Conservation (phyloP, 2,888 invertebrate species). For the Adelognathus sp. region DNA sequence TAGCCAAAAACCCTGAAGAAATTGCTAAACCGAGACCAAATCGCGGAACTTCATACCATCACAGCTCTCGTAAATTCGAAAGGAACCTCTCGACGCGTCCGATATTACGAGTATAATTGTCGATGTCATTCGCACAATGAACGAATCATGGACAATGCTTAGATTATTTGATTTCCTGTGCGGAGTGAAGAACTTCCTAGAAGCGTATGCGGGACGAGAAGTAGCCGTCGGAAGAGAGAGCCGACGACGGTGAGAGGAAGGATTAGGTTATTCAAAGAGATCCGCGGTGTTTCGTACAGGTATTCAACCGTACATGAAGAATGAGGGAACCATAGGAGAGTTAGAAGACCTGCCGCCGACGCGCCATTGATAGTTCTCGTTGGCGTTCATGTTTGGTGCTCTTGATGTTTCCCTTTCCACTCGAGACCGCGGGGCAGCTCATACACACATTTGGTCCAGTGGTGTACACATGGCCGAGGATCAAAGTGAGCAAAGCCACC, state of each 20-base stretch:
- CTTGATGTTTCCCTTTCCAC: constrained; percentile 59
- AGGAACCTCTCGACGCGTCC: neutral
- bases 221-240: constrained; percentile 6
- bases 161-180: constrained; percentile 59
- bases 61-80: constrained; percentile 26
- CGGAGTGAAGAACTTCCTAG: constrained; percentile 49
- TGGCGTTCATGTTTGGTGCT: constrained; percentile 49
- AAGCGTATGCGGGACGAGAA: constrained; percentile 26
- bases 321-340: neutral
- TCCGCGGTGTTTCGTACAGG: constrained; percentile 31
- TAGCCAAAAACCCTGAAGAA: no score
- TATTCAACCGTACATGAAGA: constrained; percentile 28
- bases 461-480: constrained; percentile 21
- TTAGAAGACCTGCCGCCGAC: constrained; percentile 27
- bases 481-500: constrained; percentile 64
- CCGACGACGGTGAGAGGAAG: constrained; percentile 20
- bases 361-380: constrained; percentile 41
- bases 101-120: constrained; percentile 48
- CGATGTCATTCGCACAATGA: constrained; percentile 47
- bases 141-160: constrained; percentile 33
- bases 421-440: constrained; percentile 28
- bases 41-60: no score
- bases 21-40: no score
- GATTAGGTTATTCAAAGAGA: constrained; percentile 48
- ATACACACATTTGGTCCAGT: neutral